These are phyloP conservation scores for Babyrousa celebensis DNA, from an alignment of 2,797 vertebrate genomes.

Conservation along the genomic window DNA sequence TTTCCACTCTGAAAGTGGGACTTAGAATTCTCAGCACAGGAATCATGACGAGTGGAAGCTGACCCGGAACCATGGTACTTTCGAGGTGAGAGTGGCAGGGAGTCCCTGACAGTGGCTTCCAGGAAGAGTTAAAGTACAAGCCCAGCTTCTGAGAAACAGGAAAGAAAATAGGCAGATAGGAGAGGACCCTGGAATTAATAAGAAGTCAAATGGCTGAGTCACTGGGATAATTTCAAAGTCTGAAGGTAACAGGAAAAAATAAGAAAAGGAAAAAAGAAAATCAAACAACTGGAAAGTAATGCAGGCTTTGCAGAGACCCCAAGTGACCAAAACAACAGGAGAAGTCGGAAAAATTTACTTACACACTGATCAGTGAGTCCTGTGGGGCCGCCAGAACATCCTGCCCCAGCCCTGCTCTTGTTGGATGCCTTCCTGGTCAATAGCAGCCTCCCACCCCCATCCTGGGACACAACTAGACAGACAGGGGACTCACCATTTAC, in stretches of 20 bases:
- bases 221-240: constrained; percentile 68
- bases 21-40: background rate
- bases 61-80: background rate
- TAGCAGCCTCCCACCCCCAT: background rate
- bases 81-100: background rate
- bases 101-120: background rate
- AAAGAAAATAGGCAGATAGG: background rate
- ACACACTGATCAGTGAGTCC: background rate
- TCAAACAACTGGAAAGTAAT: constrained; percentile 57
- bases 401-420: background rate
- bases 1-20: background rate
- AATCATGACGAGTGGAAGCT: background rate
- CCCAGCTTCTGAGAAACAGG: background rate
- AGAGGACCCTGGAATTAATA: background rate
- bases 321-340: constrained; percentile 43
- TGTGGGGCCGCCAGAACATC: background rate
- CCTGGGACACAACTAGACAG: background rate
- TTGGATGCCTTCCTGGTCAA: background rate
- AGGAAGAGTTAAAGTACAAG: background rate
- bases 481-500: background rate
- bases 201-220: constrained; percentile 76
- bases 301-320: constrained; percentile 69
- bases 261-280: background rate
- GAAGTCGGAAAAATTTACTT: background rate
- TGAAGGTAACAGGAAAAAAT: constrained; percentile 11